These are phyloP conservation scores for Monopis laevigella DNA, from an alignment of 2,888 invertebrate genomes.

Conservation along the genomic window DNA sequence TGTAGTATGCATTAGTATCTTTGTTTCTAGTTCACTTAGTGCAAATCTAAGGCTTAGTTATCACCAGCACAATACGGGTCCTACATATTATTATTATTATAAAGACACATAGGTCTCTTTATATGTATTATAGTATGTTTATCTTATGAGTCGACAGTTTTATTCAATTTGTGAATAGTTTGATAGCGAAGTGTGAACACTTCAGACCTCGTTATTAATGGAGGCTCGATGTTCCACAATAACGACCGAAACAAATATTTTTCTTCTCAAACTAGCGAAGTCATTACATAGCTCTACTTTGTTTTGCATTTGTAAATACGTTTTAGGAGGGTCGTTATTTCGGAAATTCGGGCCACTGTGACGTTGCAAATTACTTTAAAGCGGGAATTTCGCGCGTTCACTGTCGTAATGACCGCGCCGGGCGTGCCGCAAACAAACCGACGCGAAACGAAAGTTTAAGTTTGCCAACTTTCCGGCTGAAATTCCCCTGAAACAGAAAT, in stretches of 20 bases:
- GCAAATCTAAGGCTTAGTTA: too few species aligned
- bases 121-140: too few species aligned
- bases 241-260: constrained; percentile 9
- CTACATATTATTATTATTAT: too few species aligned
- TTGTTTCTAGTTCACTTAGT: too few species aligned
- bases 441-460: constrained; percentile 47
- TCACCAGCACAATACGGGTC: too few species aligned
- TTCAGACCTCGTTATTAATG: neutral
- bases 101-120: too few species aligned
- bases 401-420: constrained; percentile 43
- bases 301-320: constrained; percentile 48
- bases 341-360: constrained; percentile 36
- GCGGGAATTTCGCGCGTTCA: constrained; percentile 40
- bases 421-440: constrained; percentile 43
- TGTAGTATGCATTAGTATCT: too few species aligned
- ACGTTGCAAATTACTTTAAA: constrained; percentile 55
- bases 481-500: constrained; percentile 25
- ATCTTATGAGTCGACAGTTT: too few species aligned
- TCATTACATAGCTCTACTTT: constrained; percentile 39
- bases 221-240: neutral
- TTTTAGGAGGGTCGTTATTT: constrained; percentile 22
- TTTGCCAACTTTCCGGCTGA: constrained; percentile 33
- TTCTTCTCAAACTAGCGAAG: constrained; percentile 32
- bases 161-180: too few species aligned
- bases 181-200: too few species aligned